Percentiles rank a stretch among this genome's conserved stretches.
phyloP scores from a whole-genome alignment of 2,797 vertebrate species.

The Liasis olivaceus region DNA sequence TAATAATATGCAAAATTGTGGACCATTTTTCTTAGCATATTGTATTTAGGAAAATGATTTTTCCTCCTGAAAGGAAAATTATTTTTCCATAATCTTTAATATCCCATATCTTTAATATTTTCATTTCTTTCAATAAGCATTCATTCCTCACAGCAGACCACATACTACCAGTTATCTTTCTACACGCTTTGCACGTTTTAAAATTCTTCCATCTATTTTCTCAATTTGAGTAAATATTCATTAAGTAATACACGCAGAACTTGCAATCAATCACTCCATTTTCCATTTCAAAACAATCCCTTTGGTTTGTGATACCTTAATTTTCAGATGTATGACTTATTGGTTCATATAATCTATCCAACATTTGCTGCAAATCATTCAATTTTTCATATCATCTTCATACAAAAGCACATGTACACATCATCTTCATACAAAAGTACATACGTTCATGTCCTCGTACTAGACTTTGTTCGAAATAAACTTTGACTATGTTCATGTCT shows the following conservation, averaged over 20 bases:
- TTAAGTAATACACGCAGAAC: no score
- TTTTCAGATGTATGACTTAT: not conserved
- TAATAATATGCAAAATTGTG: not conserved
- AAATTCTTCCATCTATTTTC: no score
- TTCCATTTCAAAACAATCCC: not conserved
- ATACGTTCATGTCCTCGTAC: not conserved
- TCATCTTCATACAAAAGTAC: not conserved
- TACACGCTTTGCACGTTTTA: no score
- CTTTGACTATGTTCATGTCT: not conserved
- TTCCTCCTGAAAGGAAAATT: not conserved
- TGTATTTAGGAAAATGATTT: not conserved
- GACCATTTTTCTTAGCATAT: conserved; percentile 21
- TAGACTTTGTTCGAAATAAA: not conserved
- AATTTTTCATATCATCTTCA: not conserved
- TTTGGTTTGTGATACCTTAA: not conserved
- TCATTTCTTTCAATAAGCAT: no score
- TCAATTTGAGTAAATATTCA: no score
- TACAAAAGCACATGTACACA: not conserved
- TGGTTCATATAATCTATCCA: not conserved
- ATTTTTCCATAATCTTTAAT: not conserved
- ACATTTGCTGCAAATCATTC: not conserved
- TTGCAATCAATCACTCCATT: not conserved
- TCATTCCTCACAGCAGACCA: no score
- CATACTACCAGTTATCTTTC: no score
- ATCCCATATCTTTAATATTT: not conserved